Base-by-base conservation (phyloP, 2,797 vertebrate species). In the Phoeniculus purpureus region DNA sequence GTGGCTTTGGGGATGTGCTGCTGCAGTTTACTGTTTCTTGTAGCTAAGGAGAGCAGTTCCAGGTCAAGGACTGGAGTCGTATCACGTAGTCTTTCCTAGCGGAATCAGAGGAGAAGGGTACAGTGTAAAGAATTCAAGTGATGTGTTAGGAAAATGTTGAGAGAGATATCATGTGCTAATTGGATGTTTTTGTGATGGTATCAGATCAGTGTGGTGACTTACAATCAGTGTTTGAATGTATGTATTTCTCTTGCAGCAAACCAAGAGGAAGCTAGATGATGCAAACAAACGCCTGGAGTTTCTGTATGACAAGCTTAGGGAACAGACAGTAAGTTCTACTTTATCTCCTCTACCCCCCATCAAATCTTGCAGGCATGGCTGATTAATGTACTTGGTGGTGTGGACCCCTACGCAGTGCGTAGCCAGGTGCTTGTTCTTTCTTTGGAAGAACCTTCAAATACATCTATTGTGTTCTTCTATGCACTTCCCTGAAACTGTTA, bases 191-290 rank as follows among this genome's bases (percentile, higher is more conserved):
- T 62, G 29, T 45, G 56, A 2, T n/a, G 26, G 4, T 43, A 37
- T 0, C 15, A 12, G 7, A 29, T 81, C 37, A 23, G 7, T 72
- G 11, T 17, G 29, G 29, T n/a, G 9, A 62, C 15, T 78, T 52
- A 68, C 55, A 74, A 29, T 89, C 3, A 1, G 72, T 71, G 26
- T 66, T n/a, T 18, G 43, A 54, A 58, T 55, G 29, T 26, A 10
- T 83, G 64, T 47, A 11, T 95, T 65, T 95, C 43, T 92, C 51
- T 81, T 96, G 34, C 97, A 99, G 99, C 99, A 99, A 99, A 99
- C 99, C 29, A 99, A 98, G 97, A 98, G 99, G 96, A 99, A 99
- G 94, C 97, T 99, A 19, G 99, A 99, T 51, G 99, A 99, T 56
- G 99, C 99, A 61, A 99, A 98, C 96, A 99, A 99, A 89, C 99